Evolutionary conservation across 1,140 invertebrate genomes (phyloP).

Genomic region (Saccostrea glomerata): DNA sequence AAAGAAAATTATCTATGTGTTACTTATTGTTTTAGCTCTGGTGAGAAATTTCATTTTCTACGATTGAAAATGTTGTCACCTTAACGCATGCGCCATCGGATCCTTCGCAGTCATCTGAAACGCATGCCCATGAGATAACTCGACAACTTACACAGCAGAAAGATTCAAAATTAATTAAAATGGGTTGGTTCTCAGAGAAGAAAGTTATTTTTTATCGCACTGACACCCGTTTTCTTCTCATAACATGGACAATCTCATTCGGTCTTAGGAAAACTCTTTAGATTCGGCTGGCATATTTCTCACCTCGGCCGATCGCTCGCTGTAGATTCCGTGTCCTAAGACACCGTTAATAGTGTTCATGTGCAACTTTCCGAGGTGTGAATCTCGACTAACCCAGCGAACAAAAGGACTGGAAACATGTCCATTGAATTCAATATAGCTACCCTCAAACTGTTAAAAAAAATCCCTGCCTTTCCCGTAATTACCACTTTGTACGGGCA

Average conservation of each 20-base stretch:
- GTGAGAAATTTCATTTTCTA: constrained; percentile 24
- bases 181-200: not conserved
- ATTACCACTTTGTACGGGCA: constrained; percentile 12
- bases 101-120: not conserved
- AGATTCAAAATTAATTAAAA: not conserved
- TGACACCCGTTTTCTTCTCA: not conserved
- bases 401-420: constrained; percentile 1
- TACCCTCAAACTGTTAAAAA: constrained; percentile 32
- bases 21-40: not conserved
- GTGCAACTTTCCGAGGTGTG: not conserved
- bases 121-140: not conserved
- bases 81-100: not conserved
- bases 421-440: constrained; percentile 10
- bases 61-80: not conserved
- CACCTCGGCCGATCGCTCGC: not conserved
- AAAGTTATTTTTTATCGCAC: not conserved
- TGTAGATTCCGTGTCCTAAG: not conserved
- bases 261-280: not conserved
- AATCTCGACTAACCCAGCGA: constrained; percentile 10
- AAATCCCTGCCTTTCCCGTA: not conserved
- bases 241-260: not conserved
- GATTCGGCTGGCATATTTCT: not conserved
- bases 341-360: not conserved
- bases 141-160: not conserved
- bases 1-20: not conserved